phyloP scores from a whole-genome alignment of 2,888 invertebrate species.

The Eupithecia subfuscata region DNA sequence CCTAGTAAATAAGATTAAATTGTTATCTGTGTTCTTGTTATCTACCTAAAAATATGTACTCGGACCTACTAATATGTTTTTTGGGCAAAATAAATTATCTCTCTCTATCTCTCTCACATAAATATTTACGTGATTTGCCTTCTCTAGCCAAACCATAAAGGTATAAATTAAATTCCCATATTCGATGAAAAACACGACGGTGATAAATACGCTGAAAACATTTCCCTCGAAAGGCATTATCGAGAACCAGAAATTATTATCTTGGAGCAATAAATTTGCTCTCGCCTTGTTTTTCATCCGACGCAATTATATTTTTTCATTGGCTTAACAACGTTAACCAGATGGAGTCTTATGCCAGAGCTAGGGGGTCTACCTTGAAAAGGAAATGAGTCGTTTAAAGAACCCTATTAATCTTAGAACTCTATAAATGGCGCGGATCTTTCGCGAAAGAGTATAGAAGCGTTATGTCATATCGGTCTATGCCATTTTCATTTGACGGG shows the following conservation, averaged over 20 bases:
- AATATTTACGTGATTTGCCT: background rate
- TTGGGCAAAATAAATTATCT: too few species aligned
- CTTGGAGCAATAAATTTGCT: slow-evolving; percentile 21
- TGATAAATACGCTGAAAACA: slow-evolving; percentile 2
- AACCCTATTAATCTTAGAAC: background rate
- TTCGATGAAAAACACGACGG: background rate
- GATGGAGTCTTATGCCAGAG: slow-evolving; percentile 11
- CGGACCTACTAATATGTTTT: too few species aligned
- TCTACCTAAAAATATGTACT: too few species aligned
- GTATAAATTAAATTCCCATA: background rate
- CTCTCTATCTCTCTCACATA: too few species aligned
- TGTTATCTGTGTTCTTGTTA: too few species aligned
- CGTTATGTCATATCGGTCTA: background rate
- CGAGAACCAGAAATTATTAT: background rate
- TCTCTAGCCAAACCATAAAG: background rate
- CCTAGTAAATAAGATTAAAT: too few species aligned
- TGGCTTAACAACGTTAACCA: slow-evolving; percentile 26
- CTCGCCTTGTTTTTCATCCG: slow-evolving; percentile 13
- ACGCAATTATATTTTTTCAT: slow-evolving; percentile 22
- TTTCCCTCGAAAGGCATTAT: background rate
- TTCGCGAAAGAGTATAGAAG: background rate
- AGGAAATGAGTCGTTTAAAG: background rate
- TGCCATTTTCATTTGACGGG: background rate
- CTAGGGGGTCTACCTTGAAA: background rate
- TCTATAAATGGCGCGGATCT: background rate